Conservation (phyloP, 1,140 invertebrate species). For the Lordiphosa mommai region DNA sequence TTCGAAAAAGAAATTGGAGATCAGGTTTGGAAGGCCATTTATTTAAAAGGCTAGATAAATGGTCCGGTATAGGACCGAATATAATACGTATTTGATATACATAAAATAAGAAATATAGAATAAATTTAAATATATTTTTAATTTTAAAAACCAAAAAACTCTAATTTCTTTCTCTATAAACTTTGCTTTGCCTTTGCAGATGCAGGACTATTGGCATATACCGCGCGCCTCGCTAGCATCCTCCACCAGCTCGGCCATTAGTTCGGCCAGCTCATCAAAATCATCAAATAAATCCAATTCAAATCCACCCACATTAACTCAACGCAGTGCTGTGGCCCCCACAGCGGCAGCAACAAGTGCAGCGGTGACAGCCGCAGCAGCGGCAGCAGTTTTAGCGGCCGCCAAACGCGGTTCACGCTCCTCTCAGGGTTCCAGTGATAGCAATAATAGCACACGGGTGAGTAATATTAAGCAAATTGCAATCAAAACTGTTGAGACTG, state of each 20-base stretch:
- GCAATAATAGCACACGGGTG: constrained; percentile 89
- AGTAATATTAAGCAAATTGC: constrained; percentile 57
- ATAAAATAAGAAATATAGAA: no score
- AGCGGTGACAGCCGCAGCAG: constrained; percentile 72
- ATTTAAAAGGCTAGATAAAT: no score
- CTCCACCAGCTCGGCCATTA: constrained; percentile 83
- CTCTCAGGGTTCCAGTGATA: constrained; percentile 87
- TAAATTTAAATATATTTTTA: no score
- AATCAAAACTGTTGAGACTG: no score
- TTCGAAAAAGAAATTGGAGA: no score
- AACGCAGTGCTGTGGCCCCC: constrained; percentile 38
- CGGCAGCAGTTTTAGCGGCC: constrained; percentile 56
- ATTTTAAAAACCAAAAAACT: no score
- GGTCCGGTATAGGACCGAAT: no score
- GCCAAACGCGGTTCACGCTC: constrained; percentile 84
- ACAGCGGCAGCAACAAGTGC: constrained; percentile 72
- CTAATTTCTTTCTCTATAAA: no score
- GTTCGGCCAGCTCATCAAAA: constrained; percentile 79
- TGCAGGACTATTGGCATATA: constrained; percentile 86
- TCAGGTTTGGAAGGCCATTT: no score
- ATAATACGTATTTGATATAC: no score
- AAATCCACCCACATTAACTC: constrained; percentile 59
- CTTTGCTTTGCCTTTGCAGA: constrained; percentile 68
- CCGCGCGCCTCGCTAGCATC: constrained; percentile 87
- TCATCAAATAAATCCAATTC: constrained; percentile 77